These are phyloP conservation scores for Anabas testudineus DNA, from an alignment of 2,797 vertebrate genomes.

Conservation along the genomic window DNA sequence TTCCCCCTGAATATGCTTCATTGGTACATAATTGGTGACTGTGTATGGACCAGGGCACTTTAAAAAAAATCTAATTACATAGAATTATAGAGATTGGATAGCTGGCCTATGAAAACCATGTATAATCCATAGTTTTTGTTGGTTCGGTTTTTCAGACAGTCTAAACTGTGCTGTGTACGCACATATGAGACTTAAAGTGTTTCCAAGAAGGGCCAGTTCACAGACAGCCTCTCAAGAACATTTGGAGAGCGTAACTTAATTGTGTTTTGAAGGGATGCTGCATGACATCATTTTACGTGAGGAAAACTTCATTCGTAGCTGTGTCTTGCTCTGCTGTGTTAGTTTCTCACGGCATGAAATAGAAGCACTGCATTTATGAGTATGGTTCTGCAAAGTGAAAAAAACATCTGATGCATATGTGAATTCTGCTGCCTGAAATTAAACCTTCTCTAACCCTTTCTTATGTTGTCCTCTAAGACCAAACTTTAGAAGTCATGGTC, in stretches of 20 bases:
- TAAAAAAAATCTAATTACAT: neutral
- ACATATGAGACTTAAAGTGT: neutral
- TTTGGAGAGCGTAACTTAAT: slow-evolving; percentile 32
- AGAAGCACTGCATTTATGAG: neutral
- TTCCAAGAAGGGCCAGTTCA: slow-evolving; percentile 28
- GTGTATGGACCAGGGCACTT: neutral
- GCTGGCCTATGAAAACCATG: neutral
- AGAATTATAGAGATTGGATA: neutral
- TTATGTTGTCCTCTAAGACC: neutral
- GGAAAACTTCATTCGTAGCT: slow-evolving; percentile 45
- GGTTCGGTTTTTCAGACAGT: neutral
- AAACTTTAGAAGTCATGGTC: neutral
- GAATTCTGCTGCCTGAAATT: slow-evolving; percentile 12
- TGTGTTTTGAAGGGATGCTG: slow-evolving; percentile 44
- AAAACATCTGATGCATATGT: slow-evolving; percentile 1
- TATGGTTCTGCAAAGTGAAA: neutral
- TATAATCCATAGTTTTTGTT: neutral
- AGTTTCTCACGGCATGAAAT: slow-evolving; percentile 5
- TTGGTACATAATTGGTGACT: neutral
- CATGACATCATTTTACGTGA: slow-evolving; percentile 71
- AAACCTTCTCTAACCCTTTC: slow-evolving; percentile 8
- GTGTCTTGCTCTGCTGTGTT: slow-evolving; percentile 30
- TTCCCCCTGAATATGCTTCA: too few relatives aligned
- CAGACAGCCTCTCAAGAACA: slow-evolving; percentile 37
- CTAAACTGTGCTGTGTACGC: neutral